Base-by-base conservation (phyloP, 2,888 invertebrate species). In the Caenorhabditis plicata region DNA sequence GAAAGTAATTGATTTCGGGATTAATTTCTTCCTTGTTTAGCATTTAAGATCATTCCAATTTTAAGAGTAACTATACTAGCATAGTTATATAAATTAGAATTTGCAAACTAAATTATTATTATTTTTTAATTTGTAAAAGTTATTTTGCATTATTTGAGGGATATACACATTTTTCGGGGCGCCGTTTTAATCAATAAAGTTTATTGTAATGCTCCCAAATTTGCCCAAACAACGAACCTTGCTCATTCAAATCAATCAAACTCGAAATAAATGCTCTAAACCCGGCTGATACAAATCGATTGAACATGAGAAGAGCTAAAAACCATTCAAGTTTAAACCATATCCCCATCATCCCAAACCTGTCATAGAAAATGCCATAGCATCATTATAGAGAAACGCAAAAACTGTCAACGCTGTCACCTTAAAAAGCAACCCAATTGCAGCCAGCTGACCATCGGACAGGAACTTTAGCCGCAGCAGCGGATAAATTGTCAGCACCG, bases 221-320 rank as follows among this genome's bases (percentile, higher is more conserved):
- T n/a, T n/a, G 23, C 19, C 9, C n/a, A 32, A 13, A 38, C n/a
- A n/a, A 25, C 42, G 23, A 56, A 81, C 82, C 82, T 74, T 82
- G 82, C 64, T 83, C 82, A 43, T 74, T 64, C 15, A 64, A 50
- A 13, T 68, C 55, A 17, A 82, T 80, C 36, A 81, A 64, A 13
- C 73, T 71, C 4, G 81, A 81, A 31, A 77, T 67, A 41, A 80
- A 69, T 4, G 82, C 76, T 8, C 83, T 73, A 32, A 81, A 63
- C 13, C 81, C 82, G 17, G 81, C 80, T 4, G 81, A 72, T 11
- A 81, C 75, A 61, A 82, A 81, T 4, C 82, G 78, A 55, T 78
- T 77, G 38, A 81, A 73, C 60, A 79, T 74, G 3, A 78, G 74
- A 4, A 80, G 54, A 0, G 80, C 68, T 51, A 75, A 64, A 52